Percentiles rank a stretch among this genome's conserved stretches.
Conservation (phyloP, 2,797 vertebrate genomes). For the Enoplosus armatus region DNA sequence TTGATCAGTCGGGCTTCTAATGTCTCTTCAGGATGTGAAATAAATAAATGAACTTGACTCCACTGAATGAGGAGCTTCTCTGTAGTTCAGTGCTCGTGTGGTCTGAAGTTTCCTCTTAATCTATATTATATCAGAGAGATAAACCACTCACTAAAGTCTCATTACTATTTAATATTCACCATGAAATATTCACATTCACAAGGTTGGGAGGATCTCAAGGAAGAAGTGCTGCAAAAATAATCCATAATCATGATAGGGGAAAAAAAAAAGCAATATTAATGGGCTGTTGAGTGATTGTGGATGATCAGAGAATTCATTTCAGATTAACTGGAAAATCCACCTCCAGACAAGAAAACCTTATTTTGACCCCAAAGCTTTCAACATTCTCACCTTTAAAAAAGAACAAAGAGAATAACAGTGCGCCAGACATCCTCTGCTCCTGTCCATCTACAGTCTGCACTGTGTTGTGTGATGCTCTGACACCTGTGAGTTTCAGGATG, state of each 20-base stretch:
- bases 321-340: background rate
- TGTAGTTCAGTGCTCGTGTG: background rate
- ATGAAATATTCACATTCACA: background rate
- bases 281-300: background rate
- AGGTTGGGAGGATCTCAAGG: background rate
- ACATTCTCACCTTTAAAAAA: background rate
- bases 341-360: background rate
- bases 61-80: background rate
- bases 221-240: background rate
- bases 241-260: background rate
- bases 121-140: slow-evolving; percentile 7
- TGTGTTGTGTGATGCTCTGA: background rate
- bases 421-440: background rate
- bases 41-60: background rate
- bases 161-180: background rate
- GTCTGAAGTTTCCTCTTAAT: slow-evolving; percentile 9
- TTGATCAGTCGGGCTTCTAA: background rate
- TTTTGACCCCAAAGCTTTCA: background rate
- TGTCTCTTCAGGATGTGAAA: background rate
- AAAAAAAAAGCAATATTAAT: background rate
- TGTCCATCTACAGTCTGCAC: background rate
- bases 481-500: background rate
- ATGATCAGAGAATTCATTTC: background rate
- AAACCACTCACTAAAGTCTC: background rate
- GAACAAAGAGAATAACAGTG: background rate